Percentiles rank a stretch among this genome's conserved stretches.
phyloP scores from a whole-genome alignment of 2,888 invertebrate genomes.

The Zygaena filipendulae region DNA sequence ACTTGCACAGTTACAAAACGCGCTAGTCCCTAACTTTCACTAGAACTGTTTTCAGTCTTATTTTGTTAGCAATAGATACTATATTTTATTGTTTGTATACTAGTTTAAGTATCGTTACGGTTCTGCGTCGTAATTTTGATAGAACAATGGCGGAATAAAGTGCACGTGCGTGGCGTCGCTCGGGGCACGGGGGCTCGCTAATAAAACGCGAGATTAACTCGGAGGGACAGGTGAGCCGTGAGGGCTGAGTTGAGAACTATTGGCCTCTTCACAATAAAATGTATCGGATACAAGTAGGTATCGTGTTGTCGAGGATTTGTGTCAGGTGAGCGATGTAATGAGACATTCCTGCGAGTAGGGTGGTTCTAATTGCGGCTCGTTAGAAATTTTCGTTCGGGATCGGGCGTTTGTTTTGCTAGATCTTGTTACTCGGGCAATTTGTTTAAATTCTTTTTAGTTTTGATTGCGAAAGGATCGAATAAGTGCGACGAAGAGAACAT shows the following conservation, averaged over 20 bases:
- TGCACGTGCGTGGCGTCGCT: conserved; percentile 58
- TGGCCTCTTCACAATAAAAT: conserved; percentile 48
- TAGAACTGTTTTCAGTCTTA: conserved; percentile 18
- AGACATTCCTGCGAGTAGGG: too few species aligned
- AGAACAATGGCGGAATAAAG: conserved; percentile 51
- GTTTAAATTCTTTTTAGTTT: too few species aligned
- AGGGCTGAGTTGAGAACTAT: conserved; percentile 58
- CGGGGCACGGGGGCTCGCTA: conserved; percentile 48
- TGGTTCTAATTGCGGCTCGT: too few species aligned
- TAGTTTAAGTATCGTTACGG: background rate
- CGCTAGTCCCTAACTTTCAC: conserved; percentile 17
- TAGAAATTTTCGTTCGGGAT: too few species aligned
- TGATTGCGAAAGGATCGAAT: too few species aligned
- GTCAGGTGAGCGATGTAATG: conserved; percentile 28
- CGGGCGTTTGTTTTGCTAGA: conserved; percentile 9
- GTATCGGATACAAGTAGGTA: conserved; percentile 26
- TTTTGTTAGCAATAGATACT: conserved; percentile 8
- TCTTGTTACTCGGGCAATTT: background rate
- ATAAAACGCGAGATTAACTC: conserved; percentile 61
- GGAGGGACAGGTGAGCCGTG: conserved; percentile 60
- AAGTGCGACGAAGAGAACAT: too few species aligned
- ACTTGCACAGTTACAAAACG: conserved; percentile 18
- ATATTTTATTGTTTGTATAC: conserved; percentile 14
- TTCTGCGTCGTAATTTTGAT: conserved; percentile 30
- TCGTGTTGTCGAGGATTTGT: conserved; percentile 39